Evolutionary conservation across 2,797 vertebrate genomes (phyloP).

Genomic region (Morus bassanus): DNA sequence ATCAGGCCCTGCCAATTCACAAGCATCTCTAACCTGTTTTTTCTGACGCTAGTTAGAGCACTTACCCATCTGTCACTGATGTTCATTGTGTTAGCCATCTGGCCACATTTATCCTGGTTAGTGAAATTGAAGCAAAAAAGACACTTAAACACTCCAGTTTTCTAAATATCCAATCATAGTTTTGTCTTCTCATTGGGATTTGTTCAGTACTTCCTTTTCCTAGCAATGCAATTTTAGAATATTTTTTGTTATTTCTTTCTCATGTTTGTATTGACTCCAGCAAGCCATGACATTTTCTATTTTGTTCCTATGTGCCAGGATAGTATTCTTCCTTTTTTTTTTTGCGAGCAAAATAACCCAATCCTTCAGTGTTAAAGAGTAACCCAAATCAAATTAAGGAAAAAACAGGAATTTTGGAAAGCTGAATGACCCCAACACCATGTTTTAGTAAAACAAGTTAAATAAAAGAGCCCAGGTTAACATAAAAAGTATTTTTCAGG

Average conservation of each 20-base stretch:
- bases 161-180: background rate
- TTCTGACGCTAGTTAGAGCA: slow-evolving; percentile 51
- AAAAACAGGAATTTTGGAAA: background rate
- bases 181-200: background rate
- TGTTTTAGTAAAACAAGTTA: background rate
- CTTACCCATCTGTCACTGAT: slow-evolving; percentile 61
- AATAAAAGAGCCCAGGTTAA: background rate
- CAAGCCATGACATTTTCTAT: background rate
- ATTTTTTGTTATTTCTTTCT: background rate
- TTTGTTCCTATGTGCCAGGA: background rate
- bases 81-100: slow-evolving; percentile 69
- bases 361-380: background rate
- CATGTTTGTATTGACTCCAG: background rate
- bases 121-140: slow-evolving; percentile 17
- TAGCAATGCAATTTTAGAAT: background rate
- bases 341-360: background rate
- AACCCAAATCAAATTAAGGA: background rate
- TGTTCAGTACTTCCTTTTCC: background rate
- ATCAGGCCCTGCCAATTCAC: slow-evolving; percentile 41
- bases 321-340: too few relatives aligned
- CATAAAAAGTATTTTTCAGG: background rate
- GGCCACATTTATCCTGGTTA: slow-evolving; percentile 43
- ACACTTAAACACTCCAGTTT: slow-evolving; percentile 15
- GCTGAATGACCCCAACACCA: background rate
- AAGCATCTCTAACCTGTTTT: slow-evolving; percentile 59